Conservation (phyloP, 2,113 vertebrate genomes). For the Nyctereutes procyonoides region DNA sequence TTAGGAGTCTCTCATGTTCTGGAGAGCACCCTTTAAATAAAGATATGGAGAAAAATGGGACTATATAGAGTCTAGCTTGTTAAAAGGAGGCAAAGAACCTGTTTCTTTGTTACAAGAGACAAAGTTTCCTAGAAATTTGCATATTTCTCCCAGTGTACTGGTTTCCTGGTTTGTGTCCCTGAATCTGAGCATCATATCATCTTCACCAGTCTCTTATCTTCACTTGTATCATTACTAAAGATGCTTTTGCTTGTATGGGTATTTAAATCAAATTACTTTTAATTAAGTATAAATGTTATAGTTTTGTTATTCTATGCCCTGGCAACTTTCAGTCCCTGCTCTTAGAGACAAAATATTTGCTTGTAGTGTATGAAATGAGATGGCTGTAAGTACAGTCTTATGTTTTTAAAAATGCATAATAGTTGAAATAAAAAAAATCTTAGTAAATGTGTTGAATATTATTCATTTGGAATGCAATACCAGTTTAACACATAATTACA, state of each 20-base stretch:
- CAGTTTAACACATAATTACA: background rate
- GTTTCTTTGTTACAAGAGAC: background rate
- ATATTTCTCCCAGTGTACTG: background rate
- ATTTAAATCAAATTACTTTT: slow-evolving; percentile 62
- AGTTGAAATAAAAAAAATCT: slow-evolving; percentile 61
- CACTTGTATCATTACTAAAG: background rate
- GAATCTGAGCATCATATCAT: background rate
- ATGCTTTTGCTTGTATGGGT: background rate
- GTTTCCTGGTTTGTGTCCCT: background rate
- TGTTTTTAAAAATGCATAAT: background rate
- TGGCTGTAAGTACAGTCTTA: slow-evolving; percentile 9
- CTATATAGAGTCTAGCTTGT: background rate
- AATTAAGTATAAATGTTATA: slow-evolving; percentile 14
- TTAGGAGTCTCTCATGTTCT: background rate
- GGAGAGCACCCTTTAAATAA: background rate
- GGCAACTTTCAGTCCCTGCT: slow-evolving; percentile 34
- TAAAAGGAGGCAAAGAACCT: background rate
- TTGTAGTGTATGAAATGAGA: slow-evolving; percentile 42
- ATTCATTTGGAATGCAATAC: slow-evolving; percentile 43
- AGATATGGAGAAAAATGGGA: background rate
- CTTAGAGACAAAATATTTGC: slow-evolving; percentile 46
- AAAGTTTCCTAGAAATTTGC: background rate
- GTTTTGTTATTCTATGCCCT: slow-evolving; percentile 40
- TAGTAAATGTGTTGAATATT: slow-evolving; percentile 26
- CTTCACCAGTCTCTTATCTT: background rate